Conservation (phyloP, 2,113 vertebrate species). For the Syrrhaptes paradoxus region DNA sequence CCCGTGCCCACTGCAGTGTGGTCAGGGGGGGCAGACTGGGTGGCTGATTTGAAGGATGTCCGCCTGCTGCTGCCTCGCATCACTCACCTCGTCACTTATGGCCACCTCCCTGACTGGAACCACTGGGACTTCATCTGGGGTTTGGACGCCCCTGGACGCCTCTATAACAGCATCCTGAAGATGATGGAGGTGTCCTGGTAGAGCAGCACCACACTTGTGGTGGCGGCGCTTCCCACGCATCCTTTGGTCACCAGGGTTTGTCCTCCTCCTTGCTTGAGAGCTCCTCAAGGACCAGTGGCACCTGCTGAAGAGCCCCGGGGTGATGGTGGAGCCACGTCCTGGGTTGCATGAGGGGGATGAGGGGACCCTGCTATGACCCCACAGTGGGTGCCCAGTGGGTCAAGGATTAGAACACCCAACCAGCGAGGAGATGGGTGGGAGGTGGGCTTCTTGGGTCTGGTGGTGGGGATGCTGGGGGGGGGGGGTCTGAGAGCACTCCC, state of each 20-base stretch:
- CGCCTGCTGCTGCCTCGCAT: conserved; percentile 81
- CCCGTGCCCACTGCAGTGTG: conserved; percentile 87
- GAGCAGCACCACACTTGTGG: rapidly evolving
- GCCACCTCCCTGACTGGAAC: conserved; percentile 82
- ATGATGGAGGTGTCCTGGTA: conserved; percentile 62
- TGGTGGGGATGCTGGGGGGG: rapidly evolving
- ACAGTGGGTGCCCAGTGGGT: background rate
- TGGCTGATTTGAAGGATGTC: conserved; percentile 76
- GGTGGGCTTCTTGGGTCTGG: background rate
- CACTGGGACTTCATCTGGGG: conserved; percentile 94
- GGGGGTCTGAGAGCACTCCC: background rate
- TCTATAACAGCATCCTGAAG: conserved; percentile 82
- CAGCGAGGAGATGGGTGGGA: background rate
- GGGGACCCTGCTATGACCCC: background rate
- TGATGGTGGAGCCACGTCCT: background rate
- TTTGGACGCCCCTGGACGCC: conserved; percentile 78
- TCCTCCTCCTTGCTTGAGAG: background rate
- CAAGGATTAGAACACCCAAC: background rate
- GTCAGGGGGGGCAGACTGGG: conserved; percentile 83
- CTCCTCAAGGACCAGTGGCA: background rate
- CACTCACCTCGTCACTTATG: conserved; percentile 75
- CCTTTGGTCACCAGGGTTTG: background rate
- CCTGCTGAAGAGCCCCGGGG: rapidly evolving
- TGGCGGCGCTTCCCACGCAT: background rate
- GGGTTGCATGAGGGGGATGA: rapidly evolving